phyloP scores from a whole-genome alignment of 2,113 vertebrate genomes.

The Mugil cephalus region DNA sequence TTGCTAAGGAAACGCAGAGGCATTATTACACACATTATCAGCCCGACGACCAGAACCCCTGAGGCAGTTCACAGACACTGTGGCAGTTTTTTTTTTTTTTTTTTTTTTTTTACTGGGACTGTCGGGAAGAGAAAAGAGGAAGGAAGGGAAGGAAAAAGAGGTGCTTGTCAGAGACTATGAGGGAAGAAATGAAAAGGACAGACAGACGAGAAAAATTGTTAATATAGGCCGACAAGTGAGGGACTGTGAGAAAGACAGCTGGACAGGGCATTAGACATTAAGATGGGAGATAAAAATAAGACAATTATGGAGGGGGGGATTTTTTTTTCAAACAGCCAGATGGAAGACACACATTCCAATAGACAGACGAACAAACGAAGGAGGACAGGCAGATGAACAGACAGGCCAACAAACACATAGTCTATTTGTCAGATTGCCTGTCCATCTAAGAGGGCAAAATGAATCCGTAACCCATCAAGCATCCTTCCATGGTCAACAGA shows the following conservation, averaged over 20 bases:
- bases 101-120: slow-evolving; percentile 19
- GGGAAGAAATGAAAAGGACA: slow-evolving; percentile 44
- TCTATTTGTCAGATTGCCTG: not conserved
- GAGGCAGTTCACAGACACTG: slow-evolving; percentile 55
- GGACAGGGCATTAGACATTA: slow-evolving; percentile 36
- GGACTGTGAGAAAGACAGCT: slow-evolving; percentile 24
- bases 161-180: slow-evolving; percentile 42
- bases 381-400: slow-evolving; percentile 50
- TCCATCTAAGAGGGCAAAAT: slow-evolving; percentile 61
- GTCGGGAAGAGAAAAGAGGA: slow-evolving; percentile 8
- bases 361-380: slow-evolving; percentile 51
- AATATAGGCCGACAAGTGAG: slow-evolving; percentile 51
- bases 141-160: slow-evolving; percentile 15
- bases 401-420: slow-evolving; percentile 53
- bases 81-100: slow-evolving; percentile 43
- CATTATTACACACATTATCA: slow-evolving; percentile 73
- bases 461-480: slow-evolving; percentile 65
- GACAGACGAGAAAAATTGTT: slow-evolving; percentile 53
- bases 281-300: slow-evolving; percentile 37
- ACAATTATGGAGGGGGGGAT: slow-evolving; percentile 2
- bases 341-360: slow-evolving; percentile 54
- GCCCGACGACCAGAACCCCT: slow-evolving; percentile 41
- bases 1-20: slow-evolving; percentile 68
- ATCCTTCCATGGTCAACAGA: slow-evolving; percentile 67
- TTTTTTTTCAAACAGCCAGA: slow-evolving; percentile 45